These are phyloP conservation scores for Berghia stephanieae DNA, from an alignment of 1,140 invertebrate genomes.

Conservation along the genomic window DNA sequence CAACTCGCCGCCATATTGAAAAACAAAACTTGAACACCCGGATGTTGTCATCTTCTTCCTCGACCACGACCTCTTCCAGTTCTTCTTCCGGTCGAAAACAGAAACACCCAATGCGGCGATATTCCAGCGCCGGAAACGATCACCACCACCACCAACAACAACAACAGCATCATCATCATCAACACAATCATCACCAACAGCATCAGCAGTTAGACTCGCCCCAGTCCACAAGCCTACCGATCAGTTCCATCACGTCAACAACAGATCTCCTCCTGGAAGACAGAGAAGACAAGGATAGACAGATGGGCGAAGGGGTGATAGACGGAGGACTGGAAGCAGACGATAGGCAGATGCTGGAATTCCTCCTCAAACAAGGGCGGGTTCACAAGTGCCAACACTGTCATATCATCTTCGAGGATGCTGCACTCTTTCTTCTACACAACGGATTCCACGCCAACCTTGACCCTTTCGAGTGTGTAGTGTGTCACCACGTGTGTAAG, in stretches of 20 bases:
- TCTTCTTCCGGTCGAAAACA: conserved; percentile 50
- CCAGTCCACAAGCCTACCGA: conserved; percentile 41
- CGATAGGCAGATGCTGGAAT: conserved; percentile 50
- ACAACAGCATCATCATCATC: too few species aligned
- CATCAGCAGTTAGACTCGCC: conserved; percentile 1
- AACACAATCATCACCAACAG: too few species aligned
- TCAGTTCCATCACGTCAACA: conserved; percentile 39
- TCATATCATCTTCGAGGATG: conserved; percentile 62
- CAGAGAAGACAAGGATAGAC: conserved; percentile 25
- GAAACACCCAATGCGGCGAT: conserved; percentile 58
- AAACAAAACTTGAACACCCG: conserved; percentile 55
- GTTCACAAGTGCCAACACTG: conserved; percentile 61
- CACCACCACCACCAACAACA: conserved; percentile 39
- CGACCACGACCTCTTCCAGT: too few species aligned
- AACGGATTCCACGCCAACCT: conserved; percentile 62
- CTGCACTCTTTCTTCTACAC: conserved; percentile 59
- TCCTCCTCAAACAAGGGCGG: conserved; percentile 52
- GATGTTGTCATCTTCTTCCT: conserved; percentile 49
- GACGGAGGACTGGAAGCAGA: conserved; percentile 35
- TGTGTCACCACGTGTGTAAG: conserved; percentile 53
- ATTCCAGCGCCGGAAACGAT: conserved; percentile 48
- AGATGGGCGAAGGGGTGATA: too few species aligned
- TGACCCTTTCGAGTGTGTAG: conserved; percentile 60
- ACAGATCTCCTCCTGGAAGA: too few species aligned
- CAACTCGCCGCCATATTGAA: conserved; percentile 37